Conservation (phyloP, 2,888 invertebrate genomes). For the Agriopis leucophaearia region DNA sequence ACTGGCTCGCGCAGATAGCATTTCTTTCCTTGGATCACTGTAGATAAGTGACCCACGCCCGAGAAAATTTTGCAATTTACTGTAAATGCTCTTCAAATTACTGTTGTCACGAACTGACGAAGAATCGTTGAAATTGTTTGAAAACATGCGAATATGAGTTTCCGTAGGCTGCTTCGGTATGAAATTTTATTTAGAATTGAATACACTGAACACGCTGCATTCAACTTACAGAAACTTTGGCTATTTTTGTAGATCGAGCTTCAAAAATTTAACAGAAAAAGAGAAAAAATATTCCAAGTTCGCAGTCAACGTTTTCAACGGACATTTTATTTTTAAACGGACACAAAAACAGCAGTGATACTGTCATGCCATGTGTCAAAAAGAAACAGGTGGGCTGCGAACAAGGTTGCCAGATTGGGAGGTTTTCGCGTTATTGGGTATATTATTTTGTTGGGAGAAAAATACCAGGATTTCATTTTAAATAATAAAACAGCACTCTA, state of each 20-base stretch:
- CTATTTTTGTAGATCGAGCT: slow-evolving; percentile 29
- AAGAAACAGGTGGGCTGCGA: not conserved
- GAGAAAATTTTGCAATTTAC: slow-evolving; percentile 64
- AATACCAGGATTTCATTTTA: too few species aligned
- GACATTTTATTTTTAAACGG: slow-evolving; percentile 55
- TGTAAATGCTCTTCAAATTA: slow-evolving; percentile 62
- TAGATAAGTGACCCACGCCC: slow-evolving; percentile 50
- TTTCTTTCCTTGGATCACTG: slow-evolving; percentile 46
- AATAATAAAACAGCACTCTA: too few species aligned
- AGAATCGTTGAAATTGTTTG: slow-evolving; percentile 58
- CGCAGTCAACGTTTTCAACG: slow-evolving; percentile 54
- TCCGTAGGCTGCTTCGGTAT: slow-evolving; percentile 1
- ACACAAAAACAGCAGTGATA: not conserved
- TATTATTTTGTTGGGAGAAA: too few species aligned
- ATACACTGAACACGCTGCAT: slow-evolving; percentile 4
- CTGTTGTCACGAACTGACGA: slow-evolving; percentile 57
- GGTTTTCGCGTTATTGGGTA: too few species aligned
- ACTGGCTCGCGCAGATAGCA: slow-evolving; percentile 65
- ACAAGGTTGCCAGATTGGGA: too few species aligned
- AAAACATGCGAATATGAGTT: slow-evolving; percentile 65
- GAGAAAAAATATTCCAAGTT: slow-evolving; percentile 46
- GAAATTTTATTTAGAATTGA: slow-evolving; percentile 3
- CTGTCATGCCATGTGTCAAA: not conserved
- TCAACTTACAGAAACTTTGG: not conserved
- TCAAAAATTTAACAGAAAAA: slow-evolving; percentile 47